Conservation (phyloP, 2,797 vertebrate species). For the Poecilia velifera region DNA sequence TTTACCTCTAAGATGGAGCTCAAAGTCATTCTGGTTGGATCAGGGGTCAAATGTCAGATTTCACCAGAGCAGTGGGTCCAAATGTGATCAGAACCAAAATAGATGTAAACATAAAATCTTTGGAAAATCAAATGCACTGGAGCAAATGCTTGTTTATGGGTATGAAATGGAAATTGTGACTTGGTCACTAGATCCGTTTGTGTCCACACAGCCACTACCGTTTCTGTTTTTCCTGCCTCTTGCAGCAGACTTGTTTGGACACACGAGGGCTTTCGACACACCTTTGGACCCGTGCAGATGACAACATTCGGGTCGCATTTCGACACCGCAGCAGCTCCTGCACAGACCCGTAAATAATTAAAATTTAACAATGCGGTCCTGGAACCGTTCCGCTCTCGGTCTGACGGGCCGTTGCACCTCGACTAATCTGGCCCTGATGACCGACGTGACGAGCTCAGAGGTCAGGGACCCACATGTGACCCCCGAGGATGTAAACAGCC, state of each 20-base stretch:
- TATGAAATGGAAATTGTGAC: background rate
- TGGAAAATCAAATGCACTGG: background rate
- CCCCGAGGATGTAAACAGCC: background rate
- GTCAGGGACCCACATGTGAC: conserved; percentile 10
- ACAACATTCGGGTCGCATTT: background rate
- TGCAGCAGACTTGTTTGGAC: background rate
- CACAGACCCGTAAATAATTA: background rate
- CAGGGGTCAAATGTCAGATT: background rate
- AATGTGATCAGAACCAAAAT: background rate
- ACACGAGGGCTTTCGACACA: background rate
- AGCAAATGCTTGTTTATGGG: background rate
- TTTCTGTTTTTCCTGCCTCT: background rate
- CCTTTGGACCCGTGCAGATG: background rate
- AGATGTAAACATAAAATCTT: background rate
- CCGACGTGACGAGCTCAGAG: background rate
- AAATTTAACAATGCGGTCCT: background rate
- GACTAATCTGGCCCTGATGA: background rate
- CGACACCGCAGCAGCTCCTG: background rate
- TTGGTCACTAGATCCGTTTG: background rate
- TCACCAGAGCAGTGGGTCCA: background rate
- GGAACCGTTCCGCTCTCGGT: background rate
- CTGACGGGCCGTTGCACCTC: background rate
- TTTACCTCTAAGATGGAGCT: background rate
- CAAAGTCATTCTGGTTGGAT: background rate
- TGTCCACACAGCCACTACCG: background rate